These are phyloP conservation scores for Pseudomyrmex flavicornis DNA, from an alignment of 1,140 invertebrate genomes.

Conservation along the genomic window DNA sequence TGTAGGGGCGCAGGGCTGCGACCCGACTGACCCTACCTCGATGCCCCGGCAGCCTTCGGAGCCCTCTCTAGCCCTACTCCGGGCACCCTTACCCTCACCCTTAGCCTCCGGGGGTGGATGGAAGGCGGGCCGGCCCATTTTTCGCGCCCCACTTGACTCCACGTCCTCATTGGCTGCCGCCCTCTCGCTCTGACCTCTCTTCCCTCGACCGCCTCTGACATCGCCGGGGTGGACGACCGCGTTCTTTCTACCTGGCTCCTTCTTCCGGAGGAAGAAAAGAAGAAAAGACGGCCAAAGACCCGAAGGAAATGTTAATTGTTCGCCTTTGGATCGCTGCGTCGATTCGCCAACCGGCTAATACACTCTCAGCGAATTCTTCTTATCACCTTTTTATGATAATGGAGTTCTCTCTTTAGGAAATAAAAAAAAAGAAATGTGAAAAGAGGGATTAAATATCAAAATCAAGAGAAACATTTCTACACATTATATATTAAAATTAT, in stretches of 20 bases:
- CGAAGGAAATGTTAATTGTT: conserved; percentile 47
- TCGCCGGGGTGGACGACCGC: conserved; percentile 67
- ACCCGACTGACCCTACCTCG: conserved; percentile 84
- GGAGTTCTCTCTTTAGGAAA: not conserved
- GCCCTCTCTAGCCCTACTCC: conserved; percentile 79
- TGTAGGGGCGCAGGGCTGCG: conserved; percentile 82
- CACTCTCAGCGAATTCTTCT: not conserved
- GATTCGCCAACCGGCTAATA: conserved; percentile 12
- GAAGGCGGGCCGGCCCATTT: conserved; percentile 82
- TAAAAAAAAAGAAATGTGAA: not conserved
- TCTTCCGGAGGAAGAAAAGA: conserved; percentile 44
- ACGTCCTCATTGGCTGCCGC: conserved; percentile 81
- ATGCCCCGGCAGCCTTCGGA: conserved; percentile 79
- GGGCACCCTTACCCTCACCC: conserved; percentile 80
- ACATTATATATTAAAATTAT: not conserved
- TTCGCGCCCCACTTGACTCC: conserved; percentile 84
- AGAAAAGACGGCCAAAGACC: conserved; percentile 25
- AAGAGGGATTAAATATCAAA: not conserved
- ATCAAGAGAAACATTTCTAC: not conserved
- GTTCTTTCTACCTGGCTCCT: conserved; percentile 63
- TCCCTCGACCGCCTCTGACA: conserved; percentile 69
- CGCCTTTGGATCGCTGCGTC: not conserved
- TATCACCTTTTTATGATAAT: not conserved
- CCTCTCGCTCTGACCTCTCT: conserved; percentile 81
- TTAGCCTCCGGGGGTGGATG: conserved; percentile 78